Base-by-base conservation (phyloP, 2,888 invertebrate species). In the Arrhopalites spinosus region DNA sequence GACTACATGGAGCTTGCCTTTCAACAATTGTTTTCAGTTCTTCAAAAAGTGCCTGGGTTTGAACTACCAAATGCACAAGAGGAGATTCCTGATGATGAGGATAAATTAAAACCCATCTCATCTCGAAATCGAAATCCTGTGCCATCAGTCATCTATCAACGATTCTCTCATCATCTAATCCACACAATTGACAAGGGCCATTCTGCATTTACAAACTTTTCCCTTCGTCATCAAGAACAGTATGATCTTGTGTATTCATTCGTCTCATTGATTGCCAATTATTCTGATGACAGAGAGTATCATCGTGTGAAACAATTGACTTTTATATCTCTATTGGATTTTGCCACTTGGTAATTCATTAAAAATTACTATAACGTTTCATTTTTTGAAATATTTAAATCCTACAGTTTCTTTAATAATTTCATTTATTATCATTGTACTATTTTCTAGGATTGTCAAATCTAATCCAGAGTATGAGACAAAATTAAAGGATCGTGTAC, bases 271-370 rank as follows among this genome's bases (percentile, higher is more conserved):
- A 29, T 20, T 27, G 45, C 15, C 25, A n/a, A 25, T 7, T 68
- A 47, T n/a, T 50, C 68, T 1, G 68, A 68, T 53, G 68, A 68
- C 17, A 45, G 47, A 1, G 47, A 68, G 27, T 68, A 68, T 53
- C 47, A 47, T 53, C 15, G 2, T 3, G 68, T 47, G 15, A 68
- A 68, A n/a, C 68, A 68, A 27, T 47, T 50, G 23, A 50, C 50
- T 17, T 25, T 68, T 3, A 50, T 68, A n/a, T 47, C 68, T 23
- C 50, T 68, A 8, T 25, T 68, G 27, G 11, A 68, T 68, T 68
- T 68, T 23, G 27, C 27, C 17, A 23, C 23, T 68, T 68, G 68
- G 67, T 20, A 45, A n/a, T 43, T 45, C 29, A 30, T 29, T 13
- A 53, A 3, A n/a, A 3, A 53, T 53, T n/a, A 45, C 47, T 15